Conservation (phyloP, 2,797 vertebrate species). For the Rousettus madagascariensis region DNA sequence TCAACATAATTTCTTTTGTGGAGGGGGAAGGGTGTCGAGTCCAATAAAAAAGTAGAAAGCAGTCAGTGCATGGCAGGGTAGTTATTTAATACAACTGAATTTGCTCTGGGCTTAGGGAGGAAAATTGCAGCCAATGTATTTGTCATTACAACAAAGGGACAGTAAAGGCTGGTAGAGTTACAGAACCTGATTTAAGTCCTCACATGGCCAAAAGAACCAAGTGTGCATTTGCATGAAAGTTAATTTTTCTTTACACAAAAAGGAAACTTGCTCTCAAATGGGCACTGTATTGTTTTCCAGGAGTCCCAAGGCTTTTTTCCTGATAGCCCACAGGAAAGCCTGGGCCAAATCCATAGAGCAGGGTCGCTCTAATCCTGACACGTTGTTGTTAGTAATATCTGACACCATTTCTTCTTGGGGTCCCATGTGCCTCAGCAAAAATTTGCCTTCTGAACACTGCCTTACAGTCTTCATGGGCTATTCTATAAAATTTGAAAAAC, state of each 20-base stretch:
- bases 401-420: neutral
- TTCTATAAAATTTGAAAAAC: neutral
- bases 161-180: neutral
- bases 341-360: neutral
- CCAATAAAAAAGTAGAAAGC: neutral
- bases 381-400: neutral
- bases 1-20: neutral
- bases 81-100: constrained; percentile 5
- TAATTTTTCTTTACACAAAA: neutral
- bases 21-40: neutral
- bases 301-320: neutral
- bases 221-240: neutral
- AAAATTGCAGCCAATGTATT: neutral
- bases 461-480: neutral
- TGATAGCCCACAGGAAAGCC: neutral
- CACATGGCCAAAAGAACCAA: neutral
- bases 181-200: neutral
- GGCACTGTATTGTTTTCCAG: neutral
- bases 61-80: neutral
- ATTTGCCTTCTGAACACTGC: neutral
- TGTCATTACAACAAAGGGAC: neutral
- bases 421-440: neutral
- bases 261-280: neutral
- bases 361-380: neutral
- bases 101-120: neutral